Base-by-base conservation (phyloP, 2,888 invertebrate species). In the Andrena trimmerana region DNA sequence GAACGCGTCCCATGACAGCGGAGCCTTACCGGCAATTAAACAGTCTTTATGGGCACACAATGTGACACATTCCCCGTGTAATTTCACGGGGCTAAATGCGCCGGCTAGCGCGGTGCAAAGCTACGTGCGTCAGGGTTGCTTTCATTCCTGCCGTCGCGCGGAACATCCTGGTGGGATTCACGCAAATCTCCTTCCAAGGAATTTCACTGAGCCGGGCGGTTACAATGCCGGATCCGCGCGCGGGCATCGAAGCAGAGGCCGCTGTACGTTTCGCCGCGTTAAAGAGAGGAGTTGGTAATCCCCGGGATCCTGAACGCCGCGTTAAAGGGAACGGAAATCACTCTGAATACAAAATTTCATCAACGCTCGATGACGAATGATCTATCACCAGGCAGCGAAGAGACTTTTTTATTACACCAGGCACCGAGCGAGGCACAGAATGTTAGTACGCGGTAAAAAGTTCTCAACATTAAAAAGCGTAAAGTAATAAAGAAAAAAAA, bases 11-110 rank as follows among this genome's bases (percentile, higher is more conserved):
- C 59, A 60, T 66, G 29, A 60, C 78, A 31, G 67, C 57, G 16
- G 67, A 78, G 69, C 48, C 80, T 82, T 81, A 82, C 72, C 57
- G 69, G 82, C 87, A 88, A 88, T 88, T 88, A 88, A 88, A 66
- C 65, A 67, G 78, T 85, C 78, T 87, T 88, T 89, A 85, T 60
- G 85, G 85, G 78, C 78, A 27, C 78, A 72, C 78, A 68, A 80
- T 82, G 83, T 78, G 86, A 85, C 86, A 84, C 78, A 80, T 83
- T 84, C 60, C 72, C 62, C 48, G 66, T 79, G 69, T 74, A 81
- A 86, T 81, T 87, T 76, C 59, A 52, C 60, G 60, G 71, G 42
- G 65, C 50, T 70, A 65, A 86, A 68, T 57, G 75, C 71, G 59
- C 10, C 62, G 24, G 50, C 33, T 31, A 3, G 20, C 10, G n/a